Percentiles rank a stretch among this genome's conserved stretches.
phyloP scores from a whole-genome alignment of 1,140 invertebrate genomes.

The Zophobas morio region DNA sequence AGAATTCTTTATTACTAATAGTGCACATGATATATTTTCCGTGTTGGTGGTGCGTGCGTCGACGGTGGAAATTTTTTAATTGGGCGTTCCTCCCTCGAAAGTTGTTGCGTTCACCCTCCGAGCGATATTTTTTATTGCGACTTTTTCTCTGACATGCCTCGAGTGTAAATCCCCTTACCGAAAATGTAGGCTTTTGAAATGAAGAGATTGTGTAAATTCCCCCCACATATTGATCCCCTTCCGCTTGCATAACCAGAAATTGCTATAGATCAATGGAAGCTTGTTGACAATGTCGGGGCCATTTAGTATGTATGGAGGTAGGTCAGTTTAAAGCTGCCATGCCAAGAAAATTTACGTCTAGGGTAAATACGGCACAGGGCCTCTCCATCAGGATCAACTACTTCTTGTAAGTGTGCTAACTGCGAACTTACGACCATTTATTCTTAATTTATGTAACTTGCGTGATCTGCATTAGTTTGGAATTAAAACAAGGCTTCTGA shows the following conservation, averaged over 20 bases:
- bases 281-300: slow-evolving; percentile 19
- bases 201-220: not conserved
- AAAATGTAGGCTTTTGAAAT: no score
- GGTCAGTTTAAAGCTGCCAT: slow-evolving; percentile 39
- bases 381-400: slow-evolving; percentile 36
- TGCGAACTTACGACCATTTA: slow-evolving; percentile 41
- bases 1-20: no score
- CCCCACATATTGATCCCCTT: not conserved
- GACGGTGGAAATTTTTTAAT: no score
- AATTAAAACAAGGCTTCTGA: slow-evolving; percentile 37
- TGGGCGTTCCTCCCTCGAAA: no score
- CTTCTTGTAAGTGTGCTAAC: slow-evolving; percentile 34
- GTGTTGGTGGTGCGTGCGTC: no score
- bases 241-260: slow-evolving; percentile 18
- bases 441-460: slow-evolving; percentile 42
- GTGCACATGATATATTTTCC: no score
- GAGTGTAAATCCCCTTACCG: no score
- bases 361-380: slow-evolving; percentile 8
- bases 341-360: slow-evolving; percentile 21
- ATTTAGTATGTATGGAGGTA: slow-evolving; percentile 38
- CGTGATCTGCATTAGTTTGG: slow-evolving; percentile 39
- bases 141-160: no score
- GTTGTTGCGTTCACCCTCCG: no score
- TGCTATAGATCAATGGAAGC: slow-evolving; percentile 11
- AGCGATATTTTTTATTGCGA: no score